Base-by-base conservation (phyloP, 2,113 vertebrate species). In the Salvator merianae region DNA sequence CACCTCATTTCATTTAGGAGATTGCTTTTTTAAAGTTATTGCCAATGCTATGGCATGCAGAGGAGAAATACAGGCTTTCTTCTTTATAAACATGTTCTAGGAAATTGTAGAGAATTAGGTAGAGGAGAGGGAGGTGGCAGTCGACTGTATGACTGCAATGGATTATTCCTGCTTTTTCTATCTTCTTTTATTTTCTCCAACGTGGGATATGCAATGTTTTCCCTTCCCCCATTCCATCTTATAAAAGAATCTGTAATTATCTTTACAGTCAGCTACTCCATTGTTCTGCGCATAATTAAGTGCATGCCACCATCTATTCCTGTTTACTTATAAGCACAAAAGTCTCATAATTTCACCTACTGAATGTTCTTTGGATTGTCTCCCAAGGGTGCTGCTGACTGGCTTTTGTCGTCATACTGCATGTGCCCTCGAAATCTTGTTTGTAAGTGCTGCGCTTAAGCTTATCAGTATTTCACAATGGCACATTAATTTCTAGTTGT, bases 401-500 rank as follows among this genome's bases (percentile, higher is more conserved):
- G 50, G 38, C 71, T 30, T 73, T 10, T 10, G 26, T 14, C 14
- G 26, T 14, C 9, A 77, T 12, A 26, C 10, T 26, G 32, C 9
- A 36, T 34, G 34, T 59, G 4, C 20, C 75, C n/a, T 36, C 32
- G 9, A 32, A 26, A 12, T 24, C n/a, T 22, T 36, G n/a, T 24
- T 77, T 77, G 20, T 26, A 43, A 74, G 5, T 32, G 72, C 28
- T 43, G 9, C 9, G 47, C 26, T 30, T 74, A 40, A 74, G 30
- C 36, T 74, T 74, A 74, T 26, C 72, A 30, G 1, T 74, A 30
- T 74, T 74, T 74, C 26, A 28, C 40, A 47, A 47, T 74, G 43
- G 40, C 30, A 43, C 40, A 74, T 74, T 26, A 72, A 40, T 65
- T 85, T 69, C 81, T 62, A 1, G 68, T 91, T 40, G 88, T 88